A percentile compares a stretch with the other conserved stretches of the same genome.
phyloP scores from a whole-genome alignment of 2,113 vertebrate genomes.

The Paramormyrops kingsleyae region DNA sequence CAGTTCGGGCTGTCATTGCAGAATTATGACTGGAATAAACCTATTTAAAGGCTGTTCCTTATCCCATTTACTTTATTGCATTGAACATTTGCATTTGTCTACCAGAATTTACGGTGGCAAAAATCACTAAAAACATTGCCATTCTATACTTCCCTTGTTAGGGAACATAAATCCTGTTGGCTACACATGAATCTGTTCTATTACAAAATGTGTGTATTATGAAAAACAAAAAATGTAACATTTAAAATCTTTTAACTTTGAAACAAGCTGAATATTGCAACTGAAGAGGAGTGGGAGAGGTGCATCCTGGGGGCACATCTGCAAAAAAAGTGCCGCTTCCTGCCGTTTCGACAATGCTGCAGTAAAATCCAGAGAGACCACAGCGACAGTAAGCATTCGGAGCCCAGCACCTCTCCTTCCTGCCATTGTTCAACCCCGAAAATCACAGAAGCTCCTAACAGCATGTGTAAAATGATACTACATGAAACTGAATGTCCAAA shows the following conservation, averaged over 20 bases:
- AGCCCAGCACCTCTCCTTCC: constrained; percentile 44
- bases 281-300: constrained; percentile 25
- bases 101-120: not conserved
- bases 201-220: not conserved
- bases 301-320: not conserved
- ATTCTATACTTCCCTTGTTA: not conserved
- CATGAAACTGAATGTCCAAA: not conserved
- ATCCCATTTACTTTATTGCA: not conserved
- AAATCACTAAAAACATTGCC: not conserved
- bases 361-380: constrained; percentile 27
- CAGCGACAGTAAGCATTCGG: constrained; percentile 38
- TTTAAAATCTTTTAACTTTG: not conserved
- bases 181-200: not conserved
- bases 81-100: not conserved
- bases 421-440: constrained; percentile 50
- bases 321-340: constrained; percentile 41
- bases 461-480: not conserved
- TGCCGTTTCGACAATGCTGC: constrained; percentile 47
- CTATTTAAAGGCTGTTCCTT: not conserved
- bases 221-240: not conserved
- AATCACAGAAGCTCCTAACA: not conserved
- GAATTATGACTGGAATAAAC: not conserved
- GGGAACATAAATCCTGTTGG: not conserved
- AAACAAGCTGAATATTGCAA: not conserved
- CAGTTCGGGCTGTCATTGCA: not conserved